phyloP scores from a whole-genome alignment of 2,113 vertebrate species.

The Bos indicus region DNA sequence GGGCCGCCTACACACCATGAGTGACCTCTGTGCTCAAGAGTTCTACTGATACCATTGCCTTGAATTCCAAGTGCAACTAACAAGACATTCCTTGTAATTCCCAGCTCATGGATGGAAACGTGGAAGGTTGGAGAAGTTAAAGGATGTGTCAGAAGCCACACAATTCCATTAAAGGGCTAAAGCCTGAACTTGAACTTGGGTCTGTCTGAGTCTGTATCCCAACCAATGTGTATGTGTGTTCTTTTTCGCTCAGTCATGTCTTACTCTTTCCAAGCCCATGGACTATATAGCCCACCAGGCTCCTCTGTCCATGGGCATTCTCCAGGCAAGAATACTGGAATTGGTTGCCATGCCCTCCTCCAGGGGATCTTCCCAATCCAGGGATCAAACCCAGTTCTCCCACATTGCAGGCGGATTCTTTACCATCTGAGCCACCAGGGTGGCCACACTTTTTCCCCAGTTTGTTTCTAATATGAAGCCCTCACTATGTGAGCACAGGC shows the following conservation, averaged over 20 bases:
- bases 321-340: not conserved
- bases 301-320: not conserved
- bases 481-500: accelerated
- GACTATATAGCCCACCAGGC: not conserved
- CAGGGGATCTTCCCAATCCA: not conserved
- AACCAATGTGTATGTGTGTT: not conserved
- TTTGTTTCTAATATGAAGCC: not conserved
- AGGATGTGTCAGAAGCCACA: not conserved
- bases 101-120: not conserved
- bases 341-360: not conserved
- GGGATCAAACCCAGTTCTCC: not conserved
- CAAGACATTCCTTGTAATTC: too few species aligned
- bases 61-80: not conserved
- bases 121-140: not conserved
- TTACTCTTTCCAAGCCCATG: not conserved
- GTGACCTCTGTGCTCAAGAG: not conserved
- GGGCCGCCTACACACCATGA: not conserved
- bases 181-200: not conserved
- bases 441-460: not conserved
- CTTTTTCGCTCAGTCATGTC: not conserved
- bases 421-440: not conserved
- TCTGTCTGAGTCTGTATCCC: not conserved
- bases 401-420: not conserved
- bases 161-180: not conserved
- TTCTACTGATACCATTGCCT: accelerated